phyloP scores from a whole-genome alignment of 2,113 vertebrate species.

The Zosterops japonicus region DNA sequence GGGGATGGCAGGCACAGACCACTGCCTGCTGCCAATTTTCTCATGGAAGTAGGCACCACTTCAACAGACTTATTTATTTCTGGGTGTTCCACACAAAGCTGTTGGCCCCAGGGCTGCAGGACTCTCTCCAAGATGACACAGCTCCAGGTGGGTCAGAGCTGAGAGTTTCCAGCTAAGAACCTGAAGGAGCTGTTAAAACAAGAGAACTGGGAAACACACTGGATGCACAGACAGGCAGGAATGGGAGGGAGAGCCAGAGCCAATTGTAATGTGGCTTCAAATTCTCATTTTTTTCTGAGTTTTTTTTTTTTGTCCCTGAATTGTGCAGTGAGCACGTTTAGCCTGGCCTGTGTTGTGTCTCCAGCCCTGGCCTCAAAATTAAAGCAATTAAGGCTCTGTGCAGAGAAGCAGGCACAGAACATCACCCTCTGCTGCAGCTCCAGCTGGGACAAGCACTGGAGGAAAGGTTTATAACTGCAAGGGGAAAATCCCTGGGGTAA shows the following conservation, averaged over 20 bases:
- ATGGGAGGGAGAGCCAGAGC: neutral
- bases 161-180: constrained; percentile 44
- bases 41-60: constrained; percentile 31
- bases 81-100: neutral
- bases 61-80: neutral
- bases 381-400: neutral
- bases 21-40: neutral
- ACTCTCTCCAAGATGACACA: constrained; percentile 48
- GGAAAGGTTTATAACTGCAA: neutral
- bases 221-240: neutral
- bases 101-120: neutral
- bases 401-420: neutral
- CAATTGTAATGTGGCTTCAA: neutral
- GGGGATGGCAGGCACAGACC: neutral
- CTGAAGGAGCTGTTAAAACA: neutral
- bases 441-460: neutral
- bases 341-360: neutral
- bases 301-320: neutral
- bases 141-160: constrained; percentile 66
- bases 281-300: neutral
- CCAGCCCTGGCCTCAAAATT: neutral
- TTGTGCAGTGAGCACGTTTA: neutral
- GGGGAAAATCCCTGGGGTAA: neutral
- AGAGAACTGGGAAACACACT: neutral
- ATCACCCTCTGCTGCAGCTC: neutral